phyloP scores from a whole-genome alignment of 2,888 invertebrate genomes.

The Synanthedon formicaeformis region DNA sequence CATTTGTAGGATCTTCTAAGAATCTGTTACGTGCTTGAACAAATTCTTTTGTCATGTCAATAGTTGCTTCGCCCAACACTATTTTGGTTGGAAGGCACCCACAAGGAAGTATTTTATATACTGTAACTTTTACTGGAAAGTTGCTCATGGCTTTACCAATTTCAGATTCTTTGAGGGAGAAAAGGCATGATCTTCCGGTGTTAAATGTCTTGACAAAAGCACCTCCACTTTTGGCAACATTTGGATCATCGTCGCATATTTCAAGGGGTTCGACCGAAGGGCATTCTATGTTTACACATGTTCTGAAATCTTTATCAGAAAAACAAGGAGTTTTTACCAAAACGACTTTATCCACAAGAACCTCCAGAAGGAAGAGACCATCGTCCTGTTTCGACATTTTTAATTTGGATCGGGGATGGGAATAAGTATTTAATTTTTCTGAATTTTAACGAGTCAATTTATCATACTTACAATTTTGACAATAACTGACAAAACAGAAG shows the following conservation, averaged over 20 bases:
- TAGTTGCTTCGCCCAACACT: constrained; percentile 67
- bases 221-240: constrained; percentile 41
- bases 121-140: constrained; percentile 69
- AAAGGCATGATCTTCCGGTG: constrained; percentile 77
- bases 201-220: constrained; percentile 63
- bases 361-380: constrained; percentile 74
- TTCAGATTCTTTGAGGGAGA: constrained; percentile 69
- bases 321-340: constrained; percentile 53
- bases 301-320: constrained; percentile 60
- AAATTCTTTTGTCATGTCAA: constrained; percentile 73
- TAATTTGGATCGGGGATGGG: constrained; percentile 37
- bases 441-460: constrained; percentile 9
- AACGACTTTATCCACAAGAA: constrained; percentile 68
- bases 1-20: constrained; percentile 51
- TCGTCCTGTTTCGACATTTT: constrained; percentile 61
- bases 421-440: constrained; percentile 17
- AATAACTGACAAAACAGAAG: constrained; percentile 5
- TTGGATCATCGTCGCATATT: constrained; percentile 73
- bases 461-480: constrained; percentile 25
- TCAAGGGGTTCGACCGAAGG: constrained; percentile 69
- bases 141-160: constrained; percentile 61
- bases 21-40: constrained; percentile 65
- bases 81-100: constrained; percentile 75
- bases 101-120: constrained; percentile 72
- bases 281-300: constrained; percentile 73